These are phyloP conservation scores for Agrenia bidenticulata DNA, from an alignment of 2,888 invertebrate genomes.

Conservation along the genomic window DNA sequence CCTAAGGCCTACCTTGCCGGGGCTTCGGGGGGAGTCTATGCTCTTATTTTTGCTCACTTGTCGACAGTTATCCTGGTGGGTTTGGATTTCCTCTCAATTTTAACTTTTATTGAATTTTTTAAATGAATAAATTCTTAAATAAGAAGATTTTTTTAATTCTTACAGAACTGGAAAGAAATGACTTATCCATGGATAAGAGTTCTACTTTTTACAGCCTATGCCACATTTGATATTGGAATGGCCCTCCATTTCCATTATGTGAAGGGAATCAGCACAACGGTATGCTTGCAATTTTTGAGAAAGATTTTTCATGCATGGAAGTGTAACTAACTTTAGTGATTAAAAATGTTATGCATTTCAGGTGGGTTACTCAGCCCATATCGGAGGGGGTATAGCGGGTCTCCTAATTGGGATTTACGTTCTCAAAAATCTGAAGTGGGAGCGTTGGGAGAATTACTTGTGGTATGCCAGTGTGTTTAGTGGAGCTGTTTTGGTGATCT, in stretches of 20 bases:
- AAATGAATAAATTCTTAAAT: neutral
- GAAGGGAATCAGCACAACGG: slow-evolving; percentile 65
- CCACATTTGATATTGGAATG: slow-evolving; percentile 80
- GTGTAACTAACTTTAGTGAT: too few species aligned
- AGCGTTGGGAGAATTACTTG: slow-evolving; percentile 75
- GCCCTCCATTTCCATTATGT: slow-evolving; percentile 87
- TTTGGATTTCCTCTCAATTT: neutral
- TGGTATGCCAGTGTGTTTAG: slow-evolving; percentile 79
- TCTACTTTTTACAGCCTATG: slow-evolving; percentile 73
- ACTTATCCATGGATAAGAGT: slow-evolving; percentile 71
- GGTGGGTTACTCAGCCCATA: slow-evolving; percentile 91
- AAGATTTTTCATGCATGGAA: too few species aligned
- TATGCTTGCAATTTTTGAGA: too few species aligned
- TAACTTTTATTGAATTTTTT: too few species aligned
- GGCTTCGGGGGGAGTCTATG: slow-evolving; percentile 89
- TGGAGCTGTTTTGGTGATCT: slow-evolving; percentile 70
- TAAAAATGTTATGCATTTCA: too few species aligned
- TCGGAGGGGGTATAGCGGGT: slow-evolving; percentile 74
- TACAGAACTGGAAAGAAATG: slow-evolving; percentile 96
- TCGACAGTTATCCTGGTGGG: slow-evolving; percentile 8
- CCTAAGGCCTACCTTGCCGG: slow-evolving; percentile 82
- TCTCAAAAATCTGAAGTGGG: slow-evolving; percentile 76
- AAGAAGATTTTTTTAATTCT: slow-evolving; percentile 39
- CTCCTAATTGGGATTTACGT: slow-evolving; percentile 74
- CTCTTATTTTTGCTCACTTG: slow-evolving; percentile 64